phyloP scores from a whole-genome alignment of 2,797 vertebrate species.

The Nasua narica region DNA sequence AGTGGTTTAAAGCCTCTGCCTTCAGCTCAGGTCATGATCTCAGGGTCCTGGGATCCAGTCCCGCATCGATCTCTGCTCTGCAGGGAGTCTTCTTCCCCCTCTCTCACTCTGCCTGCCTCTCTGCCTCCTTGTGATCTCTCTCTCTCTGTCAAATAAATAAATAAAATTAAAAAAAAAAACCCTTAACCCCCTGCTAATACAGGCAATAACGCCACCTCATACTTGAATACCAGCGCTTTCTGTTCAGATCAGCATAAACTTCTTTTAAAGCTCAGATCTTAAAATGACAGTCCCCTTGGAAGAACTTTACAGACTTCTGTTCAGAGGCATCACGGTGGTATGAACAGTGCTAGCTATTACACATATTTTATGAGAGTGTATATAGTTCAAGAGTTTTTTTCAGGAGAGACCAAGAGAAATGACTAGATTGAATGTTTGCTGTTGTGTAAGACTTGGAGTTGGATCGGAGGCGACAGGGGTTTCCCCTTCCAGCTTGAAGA shows the following conservation, averaged over 20 bases:
- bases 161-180: too few species aligned
- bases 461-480: neutral
- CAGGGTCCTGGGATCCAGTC: too few species aligned
- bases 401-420: neutral
- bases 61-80: too few species aligned
- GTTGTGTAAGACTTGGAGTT: neutral
- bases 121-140: too few species aligned
- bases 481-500: neutral
- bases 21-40: too few species aligned
- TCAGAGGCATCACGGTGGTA: neutral
- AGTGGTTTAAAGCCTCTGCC: too few species aligned
- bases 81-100: too few species aligned
- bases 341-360: neutral
- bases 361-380: neutral
- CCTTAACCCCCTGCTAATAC: neutral
- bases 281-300: neutral
- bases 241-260: neutral
- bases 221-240: neutral
- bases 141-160: too few species aligned
- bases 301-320: neutral
- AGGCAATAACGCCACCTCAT: neutral
- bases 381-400: conserved; percentile 47
- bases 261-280: neutral
- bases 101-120: too few species aligned
- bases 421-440: neutral